Base-by-base conservation (phyloP, 2,797 vertebrate genomes). In the Propithecus perrieri region DNA sequence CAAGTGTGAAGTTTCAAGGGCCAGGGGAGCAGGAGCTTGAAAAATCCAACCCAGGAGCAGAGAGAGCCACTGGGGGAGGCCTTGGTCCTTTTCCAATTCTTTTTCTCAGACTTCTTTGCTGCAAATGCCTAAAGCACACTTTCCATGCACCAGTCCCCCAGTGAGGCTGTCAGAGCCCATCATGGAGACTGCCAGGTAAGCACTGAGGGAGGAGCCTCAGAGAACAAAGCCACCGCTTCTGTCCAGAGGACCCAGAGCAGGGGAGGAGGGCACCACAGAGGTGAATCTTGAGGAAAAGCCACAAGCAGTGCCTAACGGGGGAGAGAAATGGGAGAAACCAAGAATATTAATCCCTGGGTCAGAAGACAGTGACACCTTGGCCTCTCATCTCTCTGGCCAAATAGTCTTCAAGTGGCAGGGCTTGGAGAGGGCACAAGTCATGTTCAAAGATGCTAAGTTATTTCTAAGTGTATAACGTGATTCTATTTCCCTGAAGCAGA, bases 401-500 rank as follows among this genome's bases (percentile, higher is more conserved):
- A 1, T 57, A 24, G 43, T 55, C 85, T 84, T 35, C 30, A 14
- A 28, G 50, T 55, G 59, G 3, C 30, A 76, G 71, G 55, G 41
- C 22, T 50, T 20, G 53, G 38, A 50, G 53, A 63, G 43, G n/a
- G 50, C 61, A 11, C 24, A 9, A 6, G n/a, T 89, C 53, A 38
- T 0, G 0, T 80, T 55, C 74, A 48, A 63, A 76, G 85, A 43
- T 4, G 5, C 57, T 67, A 7, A 55, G 57, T 69, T 67, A 85
- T 88, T 38, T 89, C 59, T 46, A 67, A 81, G 11, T n/a, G 5
- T 53, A 1, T 43, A 15, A 72, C 43, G 35, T 22, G 53, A 71
- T 85, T 46, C 35, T 55, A 0, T 76, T 90, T 93, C 71, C 43
- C 12, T 72, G 30, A 80, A 65, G 83, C 91, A 43, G 59, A 72